Conservation (phyloP, 2,888 invertebrate genomes). For the Alloplasta piceator region DNA sequence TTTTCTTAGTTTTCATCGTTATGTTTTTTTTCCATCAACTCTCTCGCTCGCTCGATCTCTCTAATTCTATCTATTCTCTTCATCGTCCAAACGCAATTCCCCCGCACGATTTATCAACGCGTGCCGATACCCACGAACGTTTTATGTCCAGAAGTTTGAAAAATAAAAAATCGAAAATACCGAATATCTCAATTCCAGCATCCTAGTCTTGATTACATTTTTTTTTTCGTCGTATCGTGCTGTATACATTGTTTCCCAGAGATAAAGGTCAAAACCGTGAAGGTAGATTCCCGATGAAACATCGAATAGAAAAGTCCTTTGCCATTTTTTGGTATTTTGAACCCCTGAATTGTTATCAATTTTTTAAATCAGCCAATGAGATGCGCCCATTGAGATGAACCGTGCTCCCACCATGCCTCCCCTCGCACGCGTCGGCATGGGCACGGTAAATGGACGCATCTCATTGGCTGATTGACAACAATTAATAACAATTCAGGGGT, state of each 20-base stretch:
- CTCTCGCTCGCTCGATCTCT: conserved; percentile 11
- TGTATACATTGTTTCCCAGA: no score
- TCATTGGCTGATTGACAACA: no score
- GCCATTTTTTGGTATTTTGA: no score
- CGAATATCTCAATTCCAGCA: conserved; percentile 6
- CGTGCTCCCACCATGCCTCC: no score
- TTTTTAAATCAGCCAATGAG: no score
- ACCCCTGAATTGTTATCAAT: no score
- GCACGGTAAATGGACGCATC: no score
- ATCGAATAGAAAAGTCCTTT: no score
- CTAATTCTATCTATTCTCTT: conserved; percentile 50
- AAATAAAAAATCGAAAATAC: conserved; percentile 1
- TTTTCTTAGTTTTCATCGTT: conserved; percentile 36
- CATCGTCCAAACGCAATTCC: conserved; percentile 52
- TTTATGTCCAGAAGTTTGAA: conserved; percentile 38
- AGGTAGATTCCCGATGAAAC: neutral
- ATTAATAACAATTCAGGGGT: no score
- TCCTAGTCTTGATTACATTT: conserved; percentile 12
- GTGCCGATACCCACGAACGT: conserved; percentile 50
- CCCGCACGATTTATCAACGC: conserved; percentile 47
- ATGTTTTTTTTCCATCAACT: conserved; percentile 29
- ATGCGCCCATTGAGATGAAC: no score
- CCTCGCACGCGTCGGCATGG: no score
- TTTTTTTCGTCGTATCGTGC: conserved; percentile 5
- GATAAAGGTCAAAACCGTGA: neutral